Evolutionary conservation across 2,888 invertebrate genomes (phyloP), one percentile per base, ranked within the genome.

Genomic region (Aspidiotus destructor): DNA sequence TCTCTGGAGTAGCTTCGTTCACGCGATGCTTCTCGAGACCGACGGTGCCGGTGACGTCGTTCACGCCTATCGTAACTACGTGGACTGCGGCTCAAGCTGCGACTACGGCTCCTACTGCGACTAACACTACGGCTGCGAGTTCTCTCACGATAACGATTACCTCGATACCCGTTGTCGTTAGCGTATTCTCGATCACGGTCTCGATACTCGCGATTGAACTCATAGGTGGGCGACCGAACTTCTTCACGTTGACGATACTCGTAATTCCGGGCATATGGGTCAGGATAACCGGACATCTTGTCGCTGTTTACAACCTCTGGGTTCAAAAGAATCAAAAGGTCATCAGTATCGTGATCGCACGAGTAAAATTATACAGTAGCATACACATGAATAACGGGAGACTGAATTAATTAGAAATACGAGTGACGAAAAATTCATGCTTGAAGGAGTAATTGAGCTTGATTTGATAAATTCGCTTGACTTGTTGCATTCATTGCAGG

Each of bases 1-100:
- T 55, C 58, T 1, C 65, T 53, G 44, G 65, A 65, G 13, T 65
- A 65, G 15, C 65, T 65, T 5, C 65, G 65, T 11, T 65, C 65
- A 0, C 65, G 15, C 1, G 55, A 55, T 16, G 57, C 11, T 8
- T n/a, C 44, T 6, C 61, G 61, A 8, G 15, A 15, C 41, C 48
- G 48, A 8, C 62, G n/a, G 16, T 44, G 41, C 6, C 61, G 61
- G 15, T 44, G 15, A 42, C 61, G 44, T 7, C 16, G 7, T 11
- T 28, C 16, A 15, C 62, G 62, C 9, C 52, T 17, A 2, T 60
- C 40, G 28, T 60, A 8, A n/a, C 28, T 28, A n/a, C 53, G 60
- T 2, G 60, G 60, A 8, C 60, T 60, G 7, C 68, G 68, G 15
- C 60, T 60, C 17, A 52, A 15, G 52, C 52, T 48, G 5, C 52